Base-by-base conservation (phyloP, 2,888 invertebrate species). In the Lysandra coridon region DNA sequence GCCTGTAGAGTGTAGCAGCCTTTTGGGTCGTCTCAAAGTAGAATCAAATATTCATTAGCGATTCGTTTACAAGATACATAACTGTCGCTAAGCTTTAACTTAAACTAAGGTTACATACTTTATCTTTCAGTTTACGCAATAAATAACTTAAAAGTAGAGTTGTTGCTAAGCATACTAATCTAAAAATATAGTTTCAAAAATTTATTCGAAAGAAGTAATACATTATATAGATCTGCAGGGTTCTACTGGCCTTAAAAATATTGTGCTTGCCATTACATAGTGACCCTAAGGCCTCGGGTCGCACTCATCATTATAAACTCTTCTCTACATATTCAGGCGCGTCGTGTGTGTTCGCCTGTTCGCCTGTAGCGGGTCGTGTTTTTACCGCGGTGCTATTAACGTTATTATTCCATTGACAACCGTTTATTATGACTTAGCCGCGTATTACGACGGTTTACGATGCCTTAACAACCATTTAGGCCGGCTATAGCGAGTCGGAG, bases 401-500 rank as follows among this genome's bases (percentile, higher is more conserved):
- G 33, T 69, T 69, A 44, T 75, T 75, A 44, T 75, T 75, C 49
- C 5, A 44, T 75, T 75, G 75, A 75, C 75, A 75, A 75, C 75
- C 75, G 75, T 49, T 44, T 23, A 44, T 75, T 75, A 75, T 49
- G 49, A 49, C 44, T 74, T 74, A 49, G 49, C 74, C 40, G 49
- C 23, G 40, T 23, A 74, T 74, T 33, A 40, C 75, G 23, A 49
- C 75, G 75, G 23, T 69, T 69, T 69, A 69, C 69, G 69, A 69
- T 12, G 69, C 33, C 33, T 33, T 33, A 69, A 69, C 69, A 37
- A 69, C 33, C 33, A 17, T 14, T 69, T 30, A 30, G 30, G 10
- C 12, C 30, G 69, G 14, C 69, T 64, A 62, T 6, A 30, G 30
- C 10, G 5, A 37, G 64, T 30, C 12, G 69, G 33, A 69, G 33